phyloP scores from a whole-genome alignment of 2,888 invertebrate species.

The Entomobrya proxima region DNA sequence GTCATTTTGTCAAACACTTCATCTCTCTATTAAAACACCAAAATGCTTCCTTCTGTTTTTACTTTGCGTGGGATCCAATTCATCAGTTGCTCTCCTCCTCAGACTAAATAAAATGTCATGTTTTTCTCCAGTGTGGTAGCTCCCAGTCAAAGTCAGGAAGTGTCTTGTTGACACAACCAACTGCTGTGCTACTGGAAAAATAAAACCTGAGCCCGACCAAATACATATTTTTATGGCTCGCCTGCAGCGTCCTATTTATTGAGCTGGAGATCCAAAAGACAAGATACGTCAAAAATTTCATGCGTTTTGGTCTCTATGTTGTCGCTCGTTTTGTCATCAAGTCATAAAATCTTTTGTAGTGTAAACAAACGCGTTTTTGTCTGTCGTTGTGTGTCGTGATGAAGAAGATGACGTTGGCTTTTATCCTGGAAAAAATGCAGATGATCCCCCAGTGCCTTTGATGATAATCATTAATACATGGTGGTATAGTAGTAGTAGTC shows the following conservation, averaged over 20 bases:
- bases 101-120: not conserved
- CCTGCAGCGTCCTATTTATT: not conserved
- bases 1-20: constrained; percentile 3
- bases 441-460: too few relatives aligned
- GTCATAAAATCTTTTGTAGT: constrained; percentile 1
- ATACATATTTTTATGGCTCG: not conserved
- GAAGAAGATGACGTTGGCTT: not conserved
- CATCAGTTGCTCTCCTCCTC: not conserved
- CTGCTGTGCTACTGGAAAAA: not conserved
- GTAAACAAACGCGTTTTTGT: not conserved
- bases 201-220: not conserved
- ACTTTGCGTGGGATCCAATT: not conserved
- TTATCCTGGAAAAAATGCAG: too few relatives aligned
- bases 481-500: too few relatives aligned
- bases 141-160: not conserved
- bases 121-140: not conserved
- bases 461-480: too few relatives aligned
- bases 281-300: too few relatives aligned
- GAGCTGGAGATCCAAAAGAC: not conserved
- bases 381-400: not conserved
- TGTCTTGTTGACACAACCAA: constrained; percentile 23
- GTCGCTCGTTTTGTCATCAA: not conserved
- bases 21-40: too few relatives aligned
- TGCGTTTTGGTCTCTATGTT: too few relatives aligned
- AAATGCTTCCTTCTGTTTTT: not conserved